These are phyloP conservation scores for Melanostigma gelatinosum DNA, from an alignment of 2,113 vertebrate genomes.

Conservation along the genomic window DNA sequence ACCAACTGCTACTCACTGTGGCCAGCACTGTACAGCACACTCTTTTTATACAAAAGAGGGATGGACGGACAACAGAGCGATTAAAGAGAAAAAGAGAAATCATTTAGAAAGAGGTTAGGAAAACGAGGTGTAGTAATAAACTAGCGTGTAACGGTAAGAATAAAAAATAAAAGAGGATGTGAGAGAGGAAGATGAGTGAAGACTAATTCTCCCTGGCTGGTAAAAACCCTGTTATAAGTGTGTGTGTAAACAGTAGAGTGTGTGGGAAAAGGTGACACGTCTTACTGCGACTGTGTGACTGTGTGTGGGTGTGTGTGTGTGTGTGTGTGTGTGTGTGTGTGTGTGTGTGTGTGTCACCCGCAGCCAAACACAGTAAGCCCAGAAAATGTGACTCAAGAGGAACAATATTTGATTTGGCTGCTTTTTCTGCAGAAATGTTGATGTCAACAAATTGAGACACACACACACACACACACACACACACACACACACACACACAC, in stretches of 20 bases:
- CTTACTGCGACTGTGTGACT: constrained; percentile 22
- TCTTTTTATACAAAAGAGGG: neutral
- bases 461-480: constrained; percentile 3
- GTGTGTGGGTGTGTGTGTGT: constrained; percentile 6
- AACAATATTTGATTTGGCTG: constrained; percentile 39
- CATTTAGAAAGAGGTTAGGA: neutral
- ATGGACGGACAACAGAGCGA: neutral
- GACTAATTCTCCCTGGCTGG: constrained; percentile 20
- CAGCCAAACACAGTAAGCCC: neutral
- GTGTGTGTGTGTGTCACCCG: constrained; percentile 11
- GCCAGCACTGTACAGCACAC: neutral
- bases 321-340: constrained; percentile 21
- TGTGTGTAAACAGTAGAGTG: neutral
- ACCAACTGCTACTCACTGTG: neutral
- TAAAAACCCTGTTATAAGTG: constrained; percentile 28
- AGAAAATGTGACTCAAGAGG: constrained; percentile 27
- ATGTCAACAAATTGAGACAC: constrained; percentile 23
- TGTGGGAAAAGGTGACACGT: constrained; percentile 31
- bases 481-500: neutral
- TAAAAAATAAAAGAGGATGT: neutral
- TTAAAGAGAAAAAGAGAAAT: neutral
- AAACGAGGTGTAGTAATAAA: constrained; percentile 12
- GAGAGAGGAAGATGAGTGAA: neutral
- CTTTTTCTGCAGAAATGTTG: constrained; percentile 4
- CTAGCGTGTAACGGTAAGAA: neutral